These are phyloP conservation scores for Heliothis subflexa DNA, from an alignment of 1,140 invertebrate genomes.

Conservation along the genomic window DNA sequence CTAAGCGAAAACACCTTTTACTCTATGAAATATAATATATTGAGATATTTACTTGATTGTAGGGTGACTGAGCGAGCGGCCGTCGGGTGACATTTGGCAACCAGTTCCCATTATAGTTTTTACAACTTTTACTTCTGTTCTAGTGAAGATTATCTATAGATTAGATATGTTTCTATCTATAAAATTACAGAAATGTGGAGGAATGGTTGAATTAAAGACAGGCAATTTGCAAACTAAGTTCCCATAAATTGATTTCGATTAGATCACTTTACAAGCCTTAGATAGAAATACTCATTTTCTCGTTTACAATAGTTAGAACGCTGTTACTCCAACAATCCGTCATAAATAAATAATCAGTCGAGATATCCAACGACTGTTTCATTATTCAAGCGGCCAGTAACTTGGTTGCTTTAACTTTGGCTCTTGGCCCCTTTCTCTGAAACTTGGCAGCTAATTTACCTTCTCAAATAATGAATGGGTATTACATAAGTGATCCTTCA, in stretches of 20 bases:
- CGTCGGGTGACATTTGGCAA: neutral
- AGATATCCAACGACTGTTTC: neutral
- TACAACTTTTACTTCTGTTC: neutral
- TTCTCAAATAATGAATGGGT: neutral
- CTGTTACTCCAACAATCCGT: neutral
- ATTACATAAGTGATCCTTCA: neutral
- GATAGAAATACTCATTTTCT: too few species aligned
- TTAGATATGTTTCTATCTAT: too few species aligned
- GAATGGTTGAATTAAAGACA: too few species aligned
- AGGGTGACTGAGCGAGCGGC: neutral
- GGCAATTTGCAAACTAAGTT: too few species aligned
- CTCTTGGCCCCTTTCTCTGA: neutral
- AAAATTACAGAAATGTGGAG: too few species aligned
- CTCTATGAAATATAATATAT: too few species aligned
- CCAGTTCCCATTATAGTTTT: neutral
- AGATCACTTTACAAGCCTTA: too few species aligned
- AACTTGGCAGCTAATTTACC: neutral
- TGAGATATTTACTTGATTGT: too few species aligned
- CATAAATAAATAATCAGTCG: slow-evolving; percentile 2
- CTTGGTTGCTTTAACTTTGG: neutral
- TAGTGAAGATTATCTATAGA: neutral
- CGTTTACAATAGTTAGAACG: too few species aligned
- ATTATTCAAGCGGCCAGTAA: slow-evolving; percentile 3
- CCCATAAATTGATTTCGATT: too few species aligned
- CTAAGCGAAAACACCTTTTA: too few species aligned